These are phyloP conservation scores for Drosophila algonquin DNA, from an alignment of 2,888 invertebrate species.

Conservation along the genomic window DNA sequence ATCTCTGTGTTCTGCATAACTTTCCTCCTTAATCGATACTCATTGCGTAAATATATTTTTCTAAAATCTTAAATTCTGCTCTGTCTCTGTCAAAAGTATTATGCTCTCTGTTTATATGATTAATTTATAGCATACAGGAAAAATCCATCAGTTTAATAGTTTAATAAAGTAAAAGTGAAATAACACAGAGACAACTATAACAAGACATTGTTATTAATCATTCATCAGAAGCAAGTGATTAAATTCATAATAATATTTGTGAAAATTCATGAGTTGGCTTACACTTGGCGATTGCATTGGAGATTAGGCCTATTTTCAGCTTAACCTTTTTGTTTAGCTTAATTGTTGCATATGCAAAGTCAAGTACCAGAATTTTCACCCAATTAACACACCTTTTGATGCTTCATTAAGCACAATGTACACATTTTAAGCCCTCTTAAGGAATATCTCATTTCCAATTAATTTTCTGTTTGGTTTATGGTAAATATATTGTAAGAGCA, in stretches of 20 bases:
- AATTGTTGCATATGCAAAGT: background rate
- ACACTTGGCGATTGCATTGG: background rate
- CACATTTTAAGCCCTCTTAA: background rate
- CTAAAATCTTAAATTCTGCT: too few species aligned
- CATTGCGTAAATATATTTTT: too few species aligned
- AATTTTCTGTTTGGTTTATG: too few species aligned
- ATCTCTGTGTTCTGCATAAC: too few species aligned
- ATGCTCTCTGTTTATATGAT: background rate
- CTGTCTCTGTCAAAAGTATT: too few species aligned
- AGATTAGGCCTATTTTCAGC: background rate
- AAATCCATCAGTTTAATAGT: background rate
- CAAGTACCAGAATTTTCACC: background rate
- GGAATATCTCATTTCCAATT: background rate
- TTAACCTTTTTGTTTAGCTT: background rate
- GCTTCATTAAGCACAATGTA: background rate
- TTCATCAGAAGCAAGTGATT: background rate
- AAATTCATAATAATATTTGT: too few species aligned
- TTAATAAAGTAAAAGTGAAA: background rate
- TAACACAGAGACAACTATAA: background rate
- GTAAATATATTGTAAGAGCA: background rate
- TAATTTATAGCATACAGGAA: background rate
- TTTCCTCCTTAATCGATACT: too few species aligned
- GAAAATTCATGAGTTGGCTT: background rate
- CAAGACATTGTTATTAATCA: too few species aligned
- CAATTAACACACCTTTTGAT: background rate